A percentile compares a stretch with the other conserved stretches of the same genome.
Evolutionary conservation across 2,888 invertebrate genomes (phyloP).

Genomic region (Pyrrhia umbra): DNA sequence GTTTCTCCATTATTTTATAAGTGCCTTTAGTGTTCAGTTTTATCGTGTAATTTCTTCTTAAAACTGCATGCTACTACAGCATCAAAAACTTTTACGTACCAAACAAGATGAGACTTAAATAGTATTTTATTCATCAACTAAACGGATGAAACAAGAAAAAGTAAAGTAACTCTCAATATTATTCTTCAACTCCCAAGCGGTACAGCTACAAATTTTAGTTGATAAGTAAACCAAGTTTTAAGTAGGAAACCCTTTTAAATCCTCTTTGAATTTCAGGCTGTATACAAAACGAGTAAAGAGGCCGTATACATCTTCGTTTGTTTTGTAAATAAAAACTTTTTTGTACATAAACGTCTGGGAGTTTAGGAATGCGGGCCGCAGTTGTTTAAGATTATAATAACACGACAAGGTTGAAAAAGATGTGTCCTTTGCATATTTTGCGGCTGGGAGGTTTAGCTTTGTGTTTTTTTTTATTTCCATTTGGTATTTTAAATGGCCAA

Average conservation of each 20-base stretch:
- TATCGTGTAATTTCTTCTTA: too few species aligned
- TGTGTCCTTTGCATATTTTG: constrained; percentile 50
- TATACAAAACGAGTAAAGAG: constrained; percentile 27
- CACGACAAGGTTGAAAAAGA: constrained; percentile 55
- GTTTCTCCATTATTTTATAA: too few species aligned
- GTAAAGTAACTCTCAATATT: background rate
- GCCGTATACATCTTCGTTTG: constrained; percentile 30
- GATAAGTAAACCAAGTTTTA: constrained; percentile 26
- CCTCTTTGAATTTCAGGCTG: constrained; percentile 5
- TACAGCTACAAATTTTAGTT: constrained; percentile 1
- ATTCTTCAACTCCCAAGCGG: constrained; percentile 11
- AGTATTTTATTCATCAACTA: background rate
- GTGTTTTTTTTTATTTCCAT: constrained; percentile 25
- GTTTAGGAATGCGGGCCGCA: constrained; percentile 55
- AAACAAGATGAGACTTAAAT: background rate
- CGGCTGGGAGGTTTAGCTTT: constrained; percentile 29
- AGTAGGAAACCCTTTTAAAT: constrained; percentile 39
- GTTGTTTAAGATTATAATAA: constrained; percentile 61
- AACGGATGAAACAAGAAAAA: background rate
- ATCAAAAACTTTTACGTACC: background rate
- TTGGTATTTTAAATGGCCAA: constrained; percentile 19
- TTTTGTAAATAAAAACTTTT: constrained; percentile 52
- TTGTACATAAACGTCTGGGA: constrained; percentile 40
- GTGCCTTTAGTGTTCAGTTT: too few species aligned
- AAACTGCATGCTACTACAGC: too few species aligned